Conservation (phyloP, 1,140 invertebrate species). For the Panulirus ornatus region DNA sequence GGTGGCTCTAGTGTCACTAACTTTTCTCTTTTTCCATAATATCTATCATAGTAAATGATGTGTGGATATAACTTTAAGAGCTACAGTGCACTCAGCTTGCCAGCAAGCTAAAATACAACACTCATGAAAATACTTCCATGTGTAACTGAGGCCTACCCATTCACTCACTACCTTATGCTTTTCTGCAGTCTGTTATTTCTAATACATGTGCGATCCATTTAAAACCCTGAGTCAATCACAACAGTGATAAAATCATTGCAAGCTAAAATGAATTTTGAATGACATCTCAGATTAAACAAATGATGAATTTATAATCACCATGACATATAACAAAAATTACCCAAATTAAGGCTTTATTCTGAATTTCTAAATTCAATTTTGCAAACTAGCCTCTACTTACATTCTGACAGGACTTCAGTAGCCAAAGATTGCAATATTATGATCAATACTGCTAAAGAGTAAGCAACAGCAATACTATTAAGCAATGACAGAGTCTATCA, state of each 20-base stretch:
- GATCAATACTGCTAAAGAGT: background rate
- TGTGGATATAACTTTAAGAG: too few relatives aligned
- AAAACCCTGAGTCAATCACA: background rate
- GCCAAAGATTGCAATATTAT: background rate
- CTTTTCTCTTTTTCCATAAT: too few relatives aligned
- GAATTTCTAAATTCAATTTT: background rate
- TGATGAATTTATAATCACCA: background rate
- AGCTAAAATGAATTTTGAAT: background rate
- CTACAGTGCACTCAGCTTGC: too few relatives aligned
- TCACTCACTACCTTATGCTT: background rate
- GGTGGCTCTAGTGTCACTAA: too few relatives aligned
- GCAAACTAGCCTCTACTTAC: background rate
- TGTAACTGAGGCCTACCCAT: background rate
- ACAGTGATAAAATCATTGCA: background rate
- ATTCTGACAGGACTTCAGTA: background rate
- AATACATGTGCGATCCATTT: background rate
- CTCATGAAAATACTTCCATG: background rate
- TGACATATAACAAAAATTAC: background rate
- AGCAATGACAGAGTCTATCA: background rate
- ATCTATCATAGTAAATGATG: too few relatives aligned
- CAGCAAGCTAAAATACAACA: too few relatives aligned
- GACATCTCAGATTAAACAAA: too few relatives aligned
- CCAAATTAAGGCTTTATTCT: constrained; percentile 1
- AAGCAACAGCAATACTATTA: background rate
- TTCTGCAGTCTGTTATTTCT: background rate